phyloP scores from a whole-genome alignment of 2,113 vertebrate genomes.

The Carollia perspicillata region DNA sequence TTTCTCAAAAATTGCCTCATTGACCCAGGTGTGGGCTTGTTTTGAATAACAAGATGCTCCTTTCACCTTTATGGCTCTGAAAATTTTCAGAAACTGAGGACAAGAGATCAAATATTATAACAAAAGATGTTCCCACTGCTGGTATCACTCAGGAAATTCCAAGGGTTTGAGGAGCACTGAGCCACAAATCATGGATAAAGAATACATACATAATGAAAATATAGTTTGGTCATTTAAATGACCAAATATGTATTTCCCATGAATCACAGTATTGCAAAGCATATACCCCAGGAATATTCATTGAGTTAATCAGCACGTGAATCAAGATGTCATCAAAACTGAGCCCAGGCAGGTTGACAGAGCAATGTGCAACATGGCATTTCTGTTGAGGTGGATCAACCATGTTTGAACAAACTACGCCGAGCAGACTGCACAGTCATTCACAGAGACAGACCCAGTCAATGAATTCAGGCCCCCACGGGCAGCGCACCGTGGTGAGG shows the following conservation, averaged over 20 bases:
- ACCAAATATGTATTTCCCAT: background rate
- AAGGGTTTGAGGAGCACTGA: background rate
- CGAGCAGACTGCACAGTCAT: background rate
- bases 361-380: rapidly evolving
- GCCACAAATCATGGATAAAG: background rate
- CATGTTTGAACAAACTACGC: background rate
- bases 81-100: background rate
- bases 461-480: background rate
- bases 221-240: background rate
- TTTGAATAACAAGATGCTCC: background rate
- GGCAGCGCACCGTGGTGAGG: background rate
- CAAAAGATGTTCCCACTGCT: background rate
- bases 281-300: background rate
- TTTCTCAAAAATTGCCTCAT: background rate
- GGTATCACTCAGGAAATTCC: background rate
- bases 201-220: background rate
- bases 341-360: background rate
- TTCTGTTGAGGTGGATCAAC: background rate
- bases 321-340: background rate
- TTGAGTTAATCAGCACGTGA: background rate
- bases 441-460: background rate
- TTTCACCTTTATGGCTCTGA: background rate
- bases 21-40: background rate
- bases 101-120: background rate
- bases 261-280: background rate